phyloP scores from a whole-genome alignment of 2,797 vertebrate genomes.

The Danio tinwini region DNA sequence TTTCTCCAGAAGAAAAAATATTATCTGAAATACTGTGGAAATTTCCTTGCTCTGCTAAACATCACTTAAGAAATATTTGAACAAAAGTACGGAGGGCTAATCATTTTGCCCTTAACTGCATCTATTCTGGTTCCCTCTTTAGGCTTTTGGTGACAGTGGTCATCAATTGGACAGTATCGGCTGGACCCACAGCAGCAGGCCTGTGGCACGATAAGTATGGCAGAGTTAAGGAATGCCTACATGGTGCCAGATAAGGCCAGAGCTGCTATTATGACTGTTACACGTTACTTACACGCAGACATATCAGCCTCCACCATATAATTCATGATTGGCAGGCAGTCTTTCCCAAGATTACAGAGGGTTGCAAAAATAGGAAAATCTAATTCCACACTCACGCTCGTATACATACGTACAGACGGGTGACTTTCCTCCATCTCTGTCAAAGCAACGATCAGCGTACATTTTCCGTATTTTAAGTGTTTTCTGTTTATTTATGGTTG shows the following conservation, averaged over 20 bases:
- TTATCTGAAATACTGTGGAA: no score
- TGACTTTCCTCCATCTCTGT: conserved; percentile 45
- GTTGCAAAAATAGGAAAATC: conserved; percentile 71
- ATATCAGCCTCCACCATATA: conserved; percentile 76
- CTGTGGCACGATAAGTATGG: conserved; percentile 72
- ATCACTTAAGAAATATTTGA: no score
- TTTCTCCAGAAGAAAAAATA: no score
- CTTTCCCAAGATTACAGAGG: conserved; percentile 71
- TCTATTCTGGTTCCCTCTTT: background rate
- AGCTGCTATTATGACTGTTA: conserved; percentile 70
- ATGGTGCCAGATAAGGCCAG: conserved; percentile 72
- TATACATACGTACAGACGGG: conserved; percentile 24
- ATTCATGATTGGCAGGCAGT: conserved; percentile 79
- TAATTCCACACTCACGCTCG: conserved; percentile 60
- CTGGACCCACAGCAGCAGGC: conserved; percentile 71
- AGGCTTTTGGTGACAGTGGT: conserved; percentile 55
- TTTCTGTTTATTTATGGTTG: no score
- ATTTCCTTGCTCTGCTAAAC: no score
- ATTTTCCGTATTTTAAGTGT: no score
- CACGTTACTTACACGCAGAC: conserved; percentile 74
- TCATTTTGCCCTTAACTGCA: no score
- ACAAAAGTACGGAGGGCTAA: no score
- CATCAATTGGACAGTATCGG: conserved; percentile 74
- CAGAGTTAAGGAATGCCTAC: conserved; percentile 75
- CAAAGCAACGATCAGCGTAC: conserved; percentile 24